Evolutionary conservation across 2,888 invertebrate genomes (phyloP), one percentile per base, ranked within the genome.

Genomic region (Teinopalpus imperialis): DNA sequence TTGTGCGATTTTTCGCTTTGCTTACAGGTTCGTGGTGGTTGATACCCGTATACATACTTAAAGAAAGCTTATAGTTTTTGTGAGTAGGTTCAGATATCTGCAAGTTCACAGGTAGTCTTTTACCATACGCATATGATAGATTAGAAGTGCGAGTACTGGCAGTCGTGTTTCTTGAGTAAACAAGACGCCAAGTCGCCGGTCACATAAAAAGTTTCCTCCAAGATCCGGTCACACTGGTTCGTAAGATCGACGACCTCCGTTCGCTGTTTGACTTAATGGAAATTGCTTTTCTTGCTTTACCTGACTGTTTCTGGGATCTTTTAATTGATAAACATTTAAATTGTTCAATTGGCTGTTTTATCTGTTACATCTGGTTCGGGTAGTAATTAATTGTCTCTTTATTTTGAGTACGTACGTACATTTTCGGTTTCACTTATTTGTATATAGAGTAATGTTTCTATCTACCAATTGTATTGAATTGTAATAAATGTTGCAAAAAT

Each of bases 261-360:
- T 71, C 66, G 79, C 74, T 59, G 78, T 78, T 83, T 85, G 82
- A 80, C 83, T 83, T 87, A 59, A 86, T 87, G 85, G 80, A 85
- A 85, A 85, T 83, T 69, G 73, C 67, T 80, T 80, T 79, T 81
- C 78, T 76, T 74, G 72, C 71, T 59, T 63, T 74, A 74, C 63
- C 66, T 70, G 66, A 69, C 70, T 71, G 67, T 74, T 70, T 73
- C 70, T 66, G 63, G 59, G 59, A 60, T 53, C 57, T 49, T 60
- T 61, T 67, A 66, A 68, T 69, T 66, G 58, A 68, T 66, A 59
- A 64, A 61, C 61, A 61, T 61, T 59, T 61, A 59, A 63, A 56
- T 61, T 55, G 48, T 53, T 57, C 57, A 51, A 44, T 56, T 51
- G 12, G 31, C 23, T n/a, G n/a, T n/a, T n/a, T 23, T 26, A 29